Base-by-base conservation (phyloP, 2,797 vertebrate species). In the Periparus ater region DNA sequence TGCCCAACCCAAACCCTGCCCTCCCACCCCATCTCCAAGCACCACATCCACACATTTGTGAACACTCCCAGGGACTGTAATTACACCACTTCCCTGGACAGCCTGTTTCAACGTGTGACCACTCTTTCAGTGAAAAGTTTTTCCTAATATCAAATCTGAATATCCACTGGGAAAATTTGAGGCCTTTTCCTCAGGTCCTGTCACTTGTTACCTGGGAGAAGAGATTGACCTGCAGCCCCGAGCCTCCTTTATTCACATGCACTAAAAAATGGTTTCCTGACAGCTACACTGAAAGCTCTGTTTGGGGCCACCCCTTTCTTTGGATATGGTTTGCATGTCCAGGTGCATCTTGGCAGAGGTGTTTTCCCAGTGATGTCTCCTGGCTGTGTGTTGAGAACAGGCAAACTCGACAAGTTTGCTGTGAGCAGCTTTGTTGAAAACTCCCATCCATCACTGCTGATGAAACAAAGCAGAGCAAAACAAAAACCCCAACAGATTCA, bases 201-300 rank as follows among this genome's bases (percentile, higher is more conserved):
- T 45, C 51, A 26, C 20, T 21, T 65, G 36, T n/a, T 26, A 26
- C 38, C 20, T 38, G 21, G 10, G 29, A 51, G 63, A 57, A 50
- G 17, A 68, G 29, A 51, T 1, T 2, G 3, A 57, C 1, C 5
- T 18, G 7, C 7, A 45, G 0, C 44, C 23, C 10, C 1, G 1
- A 58, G 7, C 29, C 38, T 34, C 51, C 51, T 51, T 77, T 45
- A 50, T 42, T 77, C 62, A 47, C 2, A 11, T 17, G 8, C 48
- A 81, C 13, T 54, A 27, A 72, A 70, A 83, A 27, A 26, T 3
- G 19, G 3, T 13, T 60, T 68, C 25, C 45, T 42, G 38, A 63
- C 68, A 78, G 29, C 23, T 27, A 17, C 10, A 27, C 0, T 58
- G 61, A 55, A 76, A 86, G 15, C 50, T 76, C 16, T 79, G 23